Evolutionary conservation across 2,797 vertebrate species (phyloP), one percentile per base, ranked within the genome.

Genomic region (Artibeus lituratus): DNA sequence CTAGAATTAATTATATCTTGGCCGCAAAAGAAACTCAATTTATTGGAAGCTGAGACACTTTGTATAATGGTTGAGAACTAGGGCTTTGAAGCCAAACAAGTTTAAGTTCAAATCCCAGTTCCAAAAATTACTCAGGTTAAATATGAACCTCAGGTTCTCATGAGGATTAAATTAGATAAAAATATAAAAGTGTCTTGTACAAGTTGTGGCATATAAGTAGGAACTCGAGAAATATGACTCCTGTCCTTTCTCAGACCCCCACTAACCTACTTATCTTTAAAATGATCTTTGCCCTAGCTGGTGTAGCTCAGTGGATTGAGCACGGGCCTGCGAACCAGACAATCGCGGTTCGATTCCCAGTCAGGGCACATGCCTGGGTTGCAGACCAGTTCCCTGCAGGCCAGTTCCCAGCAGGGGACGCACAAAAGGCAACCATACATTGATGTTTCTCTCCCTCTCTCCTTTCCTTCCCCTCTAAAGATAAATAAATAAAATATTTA

Each of bases 1-100:
- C 35, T 44, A 84, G 22, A 93, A 93, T 91, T n/a, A 95, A 89
- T 35, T 93, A 32, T 78, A 91, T 70, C n/a, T 65, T 77, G 86
- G 10, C 47, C 24, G 74, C 2, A 24, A 94, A 90, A 29, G 11
- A 74, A 39, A 85, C 70, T 10, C 9, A 80, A 86, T 87, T 88
- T 70, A 78, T 81, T 83, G 91, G 65, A 84, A 85, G 47, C 22
- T 91, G 32, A 95, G 49, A 57, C 47, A 93, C 0, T 51, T 26
- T 53, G 32, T 77, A 2, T 70, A 95, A 92, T 84, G n/a, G 21
- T 32, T 57, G 29, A 90, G 51, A 87, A 69, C 55, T 8, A 65
- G 29, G 53, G 37, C 62, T 93, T 88, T 92, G n/a, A 39, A 55
- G 53, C 18, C 39, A 96, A 96, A 67, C 8, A 77, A 1, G 7